Evolutionary conservation across 2,113 vertebrate species (phyloP).

Genomic region (Garra rufa): DNA sequence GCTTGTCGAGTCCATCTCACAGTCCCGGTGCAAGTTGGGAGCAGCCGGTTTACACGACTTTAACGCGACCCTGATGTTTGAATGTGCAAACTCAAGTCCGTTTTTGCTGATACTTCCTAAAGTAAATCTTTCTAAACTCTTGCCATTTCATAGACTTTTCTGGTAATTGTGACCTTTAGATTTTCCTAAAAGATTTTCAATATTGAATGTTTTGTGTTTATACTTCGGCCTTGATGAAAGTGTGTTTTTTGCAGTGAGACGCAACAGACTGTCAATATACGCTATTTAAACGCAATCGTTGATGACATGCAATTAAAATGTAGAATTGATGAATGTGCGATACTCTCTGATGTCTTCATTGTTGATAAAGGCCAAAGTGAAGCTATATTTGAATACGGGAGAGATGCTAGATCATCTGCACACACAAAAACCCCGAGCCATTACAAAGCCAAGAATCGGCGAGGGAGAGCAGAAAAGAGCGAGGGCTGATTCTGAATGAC

Average conservation of each 20-base stretch:
- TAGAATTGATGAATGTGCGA: neutral
- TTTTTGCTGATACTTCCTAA: neutral
- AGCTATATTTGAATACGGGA: neutral
- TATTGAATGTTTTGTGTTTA: neutral
- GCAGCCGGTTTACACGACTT: constrained; percentile 95
- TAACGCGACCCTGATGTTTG: constrained; percentile 83
- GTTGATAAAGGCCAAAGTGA: neutral
- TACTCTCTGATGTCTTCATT: neutral
- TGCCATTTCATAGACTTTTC: neutral
- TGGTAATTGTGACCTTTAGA: neutral
- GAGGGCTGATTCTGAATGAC: constrained; percentile 76
- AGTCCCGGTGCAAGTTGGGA: constrained; percentile 93
- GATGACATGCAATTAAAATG: constrained; percentile 1
- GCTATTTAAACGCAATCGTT: constrained; percentile 19
- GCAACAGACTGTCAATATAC: neutral
- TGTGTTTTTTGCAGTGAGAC: neutral
- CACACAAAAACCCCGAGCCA: neutral
- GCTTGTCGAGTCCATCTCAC: constrained; percentile 89
- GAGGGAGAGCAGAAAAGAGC: neutral
- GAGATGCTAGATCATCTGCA: neutral
- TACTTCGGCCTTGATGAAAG: neutral
- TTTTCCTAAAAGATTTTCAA: neutral
- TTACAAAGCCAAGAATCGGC: neutral
- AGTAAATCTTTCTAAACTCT: neutral
- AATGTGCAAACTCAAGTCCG: too few relatives aligned